Base-by-base conservation (phyloP, 1,140 invertebrate species). In the Cherax quadricarinatus region DNA sequence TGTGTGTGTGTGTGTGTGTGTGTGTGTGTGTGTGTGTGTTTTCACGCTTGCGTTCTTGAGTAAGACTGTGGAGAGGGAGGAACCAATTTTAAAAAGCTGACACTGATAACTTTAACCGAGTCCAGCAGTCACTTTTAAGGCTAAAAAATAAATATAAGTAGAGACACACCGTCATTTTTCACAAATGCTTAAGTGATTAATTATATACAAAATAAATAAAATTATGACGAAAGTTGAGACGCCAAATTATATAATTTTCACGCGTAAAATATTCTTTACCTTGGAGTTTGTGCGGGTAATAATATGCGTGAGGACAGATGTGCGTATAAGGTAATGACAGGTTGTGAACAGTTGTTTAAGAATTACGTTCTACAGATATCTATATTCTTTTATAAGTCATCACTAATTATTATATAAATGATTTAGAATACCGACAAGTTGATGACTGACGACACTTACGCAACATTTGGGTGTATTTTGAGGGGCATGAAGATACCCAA, bases 1-100 rank as follows among this genome's bases (percentile, higher is more conserved):
- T 81, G 41, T 81, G 41, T 81, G 41, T 81, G 41, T 81, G 41
- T 53, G 41, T n/a, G 41, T 83, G 41, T 81, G 24, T 51, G 80
- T 81, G 80, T 81, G 41, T 53, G 48, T 81, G 48, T 82, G 48
- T 82, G 80, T 6, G 10, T 53, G n/a, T 21, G 53, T 24, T 24
- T n/a, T 24, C 49, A 24, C 4, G 24, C n/a, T n/a, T 60, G 57
- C 4, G 57, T 57, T 18, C 49, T 2, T 18, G 49, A 6, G 14
- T 66, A 66, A 60, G 9, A 7, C 5, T 66, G 18, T 66, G 62
- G 53, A 14, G 53, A 41, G 30, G 30, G 30, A 41, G 30, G 30
- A 41, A 41, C 2, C 30, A 41, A 2, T 41, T 41, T 41, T 41
- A 41, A 41, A 41, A 41, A 41, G 30, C 30, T 41, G 30, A 41